Base-by-base conservation (phyloP, 2,888 invertebrate species). In the Hedya salicella region DNA sequence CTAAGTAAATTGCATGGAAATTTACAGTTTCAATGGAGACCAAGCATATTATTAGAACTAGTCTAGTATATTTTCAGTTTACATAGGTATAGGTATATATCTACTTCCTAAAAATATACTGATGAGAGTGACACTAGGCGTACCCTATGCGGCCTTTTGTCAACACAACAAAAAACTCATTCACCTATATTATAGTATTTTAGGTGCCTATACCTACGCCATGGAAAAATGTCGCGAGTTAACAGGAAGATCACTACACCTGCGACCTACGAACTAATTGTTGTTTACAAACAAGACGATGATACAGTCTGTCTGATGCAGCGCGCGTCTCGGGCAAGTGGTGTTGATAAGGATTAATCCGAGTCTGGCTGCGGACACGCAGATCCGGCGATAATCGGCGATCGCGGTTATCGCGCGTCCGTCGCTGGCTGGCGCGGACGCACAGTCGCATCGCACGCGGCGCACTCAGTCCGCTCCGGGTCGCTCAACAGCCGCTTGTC, bases 381-480 rank as follows among this genome's bases (percentile, higher is more conserved):
- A 79, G 84, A 83, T 83, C 80, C 80, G 75, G 77, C 81, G 88
- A 86, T 91, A 86, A 90, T 89, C 90, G 81, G 69, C 77, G 87
- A 88, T 89, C 85, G 82, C 69, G 75, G 85, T 88, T 91, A 91
- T 91, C 91, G 81, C 75, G 77, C 85, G 88, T 87, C 87, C 84
- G 87, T 78, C 79, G 79, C 77, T 85, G 86, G 85, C 86, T 88
- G 86, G 84, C 81, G 80, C 75, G 72, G 69, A 73, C 78, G 78
- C 72, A 64, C 72, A 69, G 65, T 66, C 62, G 17, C 17, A n/a
- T 36, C 50, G 70, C 63, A 70, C 75, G n/a, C n/a, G n/a, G 71
- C 76, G 74, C 75, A 75, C 76, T 84, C 88, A 88, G 79, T 89
- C 79, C 77, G 79, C 75, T 78, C 81, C 81, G 82, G 81, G 83